A percentile compares a stretch with the other conserved stretches of the same genome.
Conservation (phyloP, 2,888 invertebrate species). For the Chymomyza caudatula region DNA sequence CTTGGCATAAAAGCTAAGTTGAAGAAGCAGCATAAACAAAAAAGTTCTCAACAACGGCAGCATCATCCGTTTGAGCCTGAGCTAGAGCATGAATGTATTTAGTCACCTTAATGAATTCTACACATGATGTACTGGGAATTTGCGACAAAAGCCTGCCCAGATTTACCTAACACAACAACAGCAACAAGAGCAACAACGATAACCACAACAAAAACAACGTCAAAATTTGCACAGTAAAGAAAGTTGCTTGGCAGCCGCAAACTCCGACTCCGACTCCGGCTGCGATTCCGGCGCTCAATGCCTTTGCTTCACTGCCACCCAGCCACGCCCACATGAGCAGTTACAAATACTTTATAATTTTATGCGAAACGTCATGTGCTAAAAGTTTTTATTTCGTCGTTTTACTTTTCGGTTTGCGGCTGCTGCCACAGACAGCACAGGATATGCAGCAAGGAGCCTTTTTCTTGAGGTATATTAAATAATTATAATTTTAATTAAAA, state of each 20-base stretch:
- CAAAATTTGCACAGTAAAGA: constrained; percentile 42
- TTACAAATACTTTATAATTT: constrained; percentile 60
- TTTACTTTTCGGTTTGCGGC: constrained; percentile 12
- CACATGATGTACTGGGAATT: constrained; percentile 68
- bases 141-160: constrained; percentile 68
- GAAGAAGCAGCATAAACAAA: not conserved
- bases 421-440: constrained; percentile 14
- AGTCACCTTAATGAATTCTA: constrained; percentile 72
- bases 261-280: not conserved
- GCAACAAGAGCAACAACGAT: not conserved
- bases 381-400: constrained; percentile 7
- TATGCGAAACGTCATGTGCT: constrained; percentile 59
- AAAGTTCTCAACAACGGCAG: not conserved
- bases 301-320: not conserved
- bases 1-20: constrained; percentile 2
- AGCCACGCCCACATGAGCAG: constrained; percentile 8
- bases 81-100: constrained; percentile 52
- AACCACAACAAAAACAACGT: constrained; percentile 8
- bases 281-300: not conserved
- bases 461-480: constrained; percentile 63
- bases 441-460: constrained; percentile 16
- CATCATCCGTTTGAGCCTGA: constrained; percentile 9
- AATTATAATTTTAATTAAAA: constrained; percentile 72
- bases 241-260: not conserved
- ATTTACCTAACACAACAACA: constrained; percentile 35